Conservation (phyloP, 1,140 invertebrate species). For the Zeugodacus cucurbitae region DNA sequence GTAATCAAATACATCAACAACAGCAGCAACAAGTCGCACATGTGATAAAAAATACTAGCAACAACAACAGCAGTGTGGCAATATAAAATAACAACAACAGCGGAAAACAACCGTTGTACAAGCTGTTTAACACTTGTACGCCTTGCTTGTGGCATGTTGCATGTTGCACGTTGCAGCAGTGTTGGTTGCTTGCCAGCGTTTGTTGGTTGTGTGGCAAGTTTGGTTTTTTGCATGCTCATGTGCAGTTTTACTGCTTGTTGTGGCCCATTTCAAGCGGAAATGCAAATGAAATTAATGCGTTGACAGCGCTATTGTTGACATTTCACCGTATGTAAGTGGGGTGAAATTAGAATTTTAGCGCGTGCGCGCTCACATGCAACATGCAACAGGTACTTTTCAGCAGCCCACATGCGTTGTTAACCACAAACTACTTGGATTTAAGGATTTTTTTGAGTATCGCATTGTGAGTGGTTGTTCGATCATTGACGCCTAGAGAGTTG, state of each 20-base stretch:
- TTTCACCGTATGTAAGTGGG: conserved; percentile 15
- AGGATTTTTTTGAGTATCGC: too few species aligned
- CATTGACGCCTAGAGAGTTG: too few species aligned
- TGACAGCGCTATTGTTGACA: conserved; percentile 50
- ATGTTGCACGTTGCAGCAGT: not conserved
- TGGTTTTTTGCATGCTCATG: not conserved
- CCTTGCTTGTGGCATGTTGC: conserved; percentile 25
- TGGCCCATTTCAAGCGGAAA: conserved; percentile 53
- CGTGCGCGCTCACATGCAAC: not conserved
- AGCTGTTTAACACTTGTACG: conserved; percentile 36
- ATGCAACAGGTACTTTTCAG: conserved; percentile 22
- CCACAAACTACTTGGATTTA: too few species aligned
- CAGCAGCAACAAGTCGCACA: not conserved
- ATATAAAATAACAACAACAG: not conserved
- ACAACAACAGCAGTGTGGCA: not conserved
- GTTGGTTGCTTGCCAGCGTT: not conserved
- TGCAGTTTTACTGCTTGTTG: not conserved
- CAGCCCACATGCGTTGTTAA: not conserved
- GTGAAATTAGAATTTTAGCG: conserved; percentile 31
- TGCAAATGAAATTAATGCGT: conserved; percentile 65
- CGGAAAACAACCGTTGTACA: conserved; percentile 27
- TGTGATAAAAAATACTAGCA: not conserved
- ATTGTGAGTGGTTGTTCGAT: too few species aligned
- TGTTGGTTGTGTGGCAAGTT: not conserved
- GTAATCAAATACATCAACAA: conserved; percentile 37